Evolutionary conservation across 2,888 invertebrate species (phyloP), one percentile per base, ranked within the genome.

Genomic region (Clanis bilineata): DNA sequence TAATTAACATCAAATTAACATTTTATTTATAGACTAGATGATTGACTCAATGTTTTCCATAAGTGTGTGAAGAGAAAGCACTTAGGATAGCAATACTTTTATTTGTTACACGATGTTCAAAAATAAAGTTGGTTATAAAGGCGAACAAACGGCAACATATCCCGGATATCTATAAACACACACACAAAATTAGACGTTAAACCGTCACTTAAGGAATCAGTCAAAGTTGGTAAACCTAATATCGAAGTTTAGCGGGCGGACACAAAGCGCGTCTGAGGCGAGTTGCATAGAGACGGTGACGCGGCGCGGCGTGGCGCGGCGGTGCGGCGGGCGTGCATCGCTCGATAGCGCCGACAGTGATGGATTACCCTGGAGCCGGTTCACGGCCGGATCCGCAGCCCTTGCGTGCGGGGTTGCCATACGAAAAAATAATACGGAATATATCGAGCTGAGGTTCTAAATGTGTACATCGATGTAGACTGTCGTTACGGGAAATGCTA

Each of bases 181-280:
- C 6, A 51, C 76, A 76, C 71, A 73, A 80, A 82, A 83, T 51
- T 78, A 83, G 77, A 77, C 72, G 72, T 69, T 68, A 67, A 67
- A 71, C 72, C 75, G 78, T 78, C 78, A 77, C 75, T 77, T 79
- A 76, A 71, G 79, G 77, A 83, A 87, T 85, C 85, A 84, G 85
- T 87, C 84, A 82, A 86, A 88, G 82, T 88, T 87, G 79, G 83
- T 86, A 80, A 86, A 87, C 85, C 86, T 85, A 86, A 88, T 88
- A 88, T 87, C 88, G 86, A 88, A 87, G 86, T 89, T 88, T 86
- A 84, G 82, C 39, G 57, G 77, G 77, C 75, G 74, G 73, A 65
- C 68, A 72, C 70, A 70, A 76, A 75, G 59, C 59, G 59, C 59
- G 64, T 57, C 61, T 64, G 59, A 61, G 58, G 58, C 64, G 66